These are phyloP conservation scores for Tyrophagus putrescentiae DNA, from an alignment of 1,140 invertebrate genomes.

Conservation along the genomic window DNA sequence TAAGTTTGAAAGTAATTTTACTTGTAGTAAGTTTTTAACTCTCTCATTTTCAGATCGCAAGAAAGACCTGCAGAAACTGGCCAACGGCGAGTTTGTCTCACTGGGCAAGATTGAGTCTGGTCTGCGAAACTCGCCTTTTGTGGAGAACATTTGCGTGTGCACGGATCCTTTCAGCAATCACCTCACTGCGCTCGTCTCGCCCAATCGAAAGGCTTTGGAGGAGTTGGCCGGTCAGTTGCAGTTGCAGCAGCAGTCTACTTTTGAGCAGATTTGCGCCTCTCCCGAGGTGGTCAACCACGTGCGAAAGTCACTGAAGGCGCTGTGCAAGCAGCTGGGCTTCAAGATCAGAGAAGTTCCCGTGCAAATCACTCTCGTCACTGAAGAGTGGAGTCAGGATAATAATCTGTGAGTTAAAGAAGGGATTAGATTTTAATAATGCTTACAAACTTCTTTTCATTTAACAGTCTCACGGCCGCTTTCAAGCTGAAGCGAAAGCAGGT, in stretches of 20 bases:
- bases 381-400: slow-evolving; percentile 46
- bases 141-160: slow-evolving; percentile 90
- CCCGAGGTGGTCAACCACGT: slow-evolving; percentile 35
- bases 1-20: no score
- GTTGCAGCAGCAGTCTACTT: slow-evolving; percentile 37
- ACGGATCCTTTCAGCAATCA: slow-evolving; percentile 67
- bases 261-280: slow-evolving; percentile 49
- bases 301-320: background rate
- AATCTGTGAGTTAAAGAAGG: no score
- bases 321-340: slow-evolving; percentile 9
- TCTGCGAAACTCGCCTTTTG: slow-evolving; percentile 73
- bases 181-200: slow-evolving; percentile 76
- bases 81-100: slow-evolving; percentile 37
- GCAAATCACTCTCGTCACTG: slow-evolving; percentile 32
- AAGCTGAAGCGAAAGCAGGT: slow-evolving; percentile 92
- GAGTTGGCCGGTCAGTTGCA: slow-evolving; percentile 48
- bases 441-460: no score
- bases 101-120: slow-evolving; percentile 55
- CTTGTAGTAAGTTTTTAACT: no score
- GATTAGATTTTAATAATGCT: no score
- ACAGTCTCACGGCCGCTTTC: slow-evolving; percentile 64
- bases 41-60: no score
- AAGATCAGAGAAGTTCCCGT: slow-evolving; percentile 34
- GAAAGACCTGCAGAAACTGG: slow-evolving; percentile 75
- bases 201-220: slow-evolving; percentile 49